Evolutionary conservation across 2,888 invertebrate species (phyloP), one percentile per base, ranked within the genome.

Genomic region (Chydorus sphaericus): DNA sequence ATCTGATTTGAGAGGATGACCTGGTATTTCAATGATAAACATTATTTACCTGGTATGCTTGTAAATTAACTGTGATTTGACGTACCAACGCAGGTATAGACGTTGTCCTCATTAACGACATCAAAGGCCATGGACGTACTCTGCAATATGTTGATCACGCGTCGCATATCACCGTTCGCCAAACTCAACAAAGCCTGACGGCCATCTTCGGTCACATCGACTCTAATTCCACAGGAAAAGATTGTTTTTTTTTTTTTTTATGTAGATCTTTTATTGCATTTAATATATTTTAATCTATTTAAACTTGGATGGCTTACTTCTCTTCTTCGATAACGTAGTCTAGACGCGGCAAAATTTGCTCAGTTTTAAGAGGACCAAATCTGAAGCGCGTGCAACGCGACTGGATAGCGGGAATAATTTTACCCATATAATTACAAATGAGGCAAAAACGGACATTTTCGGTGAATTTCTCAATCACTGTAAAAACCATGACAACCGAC

Each of bases 401-500:
- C 72, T 99, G 98, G 55, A 99, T 75, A 4, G 98, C 97, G 16
- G 98, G 98, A 65, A 96, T 98, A 60, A 99, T 96, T 76, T 97
- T 97, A 64, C 92, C 89, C 63, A 98, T 73, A 72, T 98, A 98
- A 72, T 98, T 98, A 73, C 97, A 96, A 66, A 99, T 98, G 58
- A 98, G 85, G 70, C 98, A 99, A 71, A 99, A 99, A 8, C 98
- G 77, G 3, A 94, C 91, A 71, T 97, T 98, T 62, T 96, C 94
- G 11, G 98, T 97, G 69, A 92, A 99, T 70, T 98, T 98, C 71
- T 99, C 98, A 67, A 98, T 96, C 64, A 98, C 92, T 91, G 75
- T 63, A 76, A 72, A 58, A 63, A 65, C 55, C n/a, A 54, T 30
- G 39, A 39, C 37, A 58, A 49, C 58, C 53, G 31, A 49, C 51